Conservation (phyloP, 2,888 invertebrate species). For the Morpho achilles region DNA sequence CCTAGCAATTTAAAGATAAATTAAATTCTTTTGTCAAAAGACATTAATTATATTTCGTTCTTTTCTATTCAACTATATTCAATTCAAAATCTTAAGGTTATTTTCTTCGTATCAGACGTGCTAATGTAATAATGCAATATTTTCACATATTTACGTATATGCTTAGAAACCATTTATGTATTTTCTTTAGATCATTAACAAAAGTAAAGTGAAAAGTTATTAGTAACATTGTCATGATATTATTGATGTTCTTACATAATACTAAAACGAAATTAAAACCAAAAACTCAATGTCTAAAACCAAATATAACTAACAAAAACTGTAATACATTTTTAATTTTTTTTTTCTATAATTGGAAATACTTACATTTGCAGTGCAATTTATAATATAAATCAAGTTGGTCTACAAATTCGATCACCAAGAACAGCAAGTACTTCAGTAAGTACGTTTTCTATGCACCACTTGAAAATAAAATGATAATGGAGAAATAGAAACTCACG, state of each 20-base stretch:
- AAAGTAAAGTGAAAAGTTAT: too few species aligned
- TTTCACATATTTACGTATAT: too few species aligned
- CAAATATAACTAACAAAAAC: background rate
- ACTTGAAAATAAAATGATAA: background rate
- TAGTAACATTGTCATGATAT: slow-evolving; percentile 3
- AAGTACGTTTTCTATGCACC: slow-evolving; percentile 13
- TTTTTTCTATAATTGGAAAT: background rate
- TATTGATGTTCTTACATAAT: slow-evolving; percentile 32
- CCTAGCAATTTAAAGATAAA: too few species aligned
- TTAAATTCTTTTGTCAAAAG: too few species aligned
- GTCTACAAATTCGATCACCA: slow-evolving; percentile 8
- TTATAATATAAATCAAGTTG: slow-evolving; percentile 14
- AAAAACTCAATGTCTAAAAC: background rate
- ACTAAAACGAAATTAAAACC: background rate
- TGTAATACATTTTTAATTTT: background rate
- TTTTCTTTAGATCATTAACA: too few species aligned
- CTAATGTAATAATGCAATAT: too few species aligned
- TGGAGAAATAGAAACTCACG: background rate
- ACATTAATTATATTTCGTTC: too few species aligned
- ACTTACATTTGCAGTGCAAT: slow-evolving; percentile 21
- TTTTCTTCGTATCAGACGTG: too few species aligned
- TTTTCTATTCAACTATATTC: too few species aligned
- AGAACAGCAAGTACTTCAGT: slow-evolving; percentile 18
- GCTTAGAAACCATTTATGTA: too few species aligned
- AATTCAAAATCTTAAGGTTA: too few species aligned